Evolutionary conservation across 1,140 invertebrate species (phyloP), one percentile per base, ranked within the genome.

Genomic region (Fopius arisanus): DNA sequence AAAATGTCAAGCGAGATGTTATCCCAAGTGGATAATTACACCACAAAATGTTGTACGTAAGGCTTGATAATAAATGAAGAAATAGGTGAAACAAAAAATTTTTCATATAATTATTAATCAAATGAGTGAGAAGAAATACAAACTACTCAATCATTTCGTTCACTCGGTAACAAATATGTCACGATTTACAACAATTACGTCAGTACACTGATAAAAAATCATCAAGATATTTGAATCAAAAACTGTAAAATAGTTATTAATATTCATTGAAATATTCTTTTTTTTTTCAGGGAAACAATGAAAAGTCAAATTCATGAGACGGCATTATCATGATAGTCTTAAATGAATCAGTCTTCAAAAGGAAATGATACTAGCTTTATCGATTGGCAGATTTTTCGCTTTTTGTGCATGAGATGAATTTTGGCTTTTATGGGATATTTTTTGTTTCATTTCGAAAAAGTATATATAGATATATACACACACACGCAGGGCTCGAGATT

Each of bases 291-390:
- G 54, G 28, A 31, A 37, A 69, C 29, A 69, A 29, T 14, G 0
- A 14, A 31, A 29, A 31, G 41, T 59, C 21, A 31, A 59, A 21
- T 70, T 59, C 1, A 59, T 70, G 21, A 54, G 12, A 41, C 33
- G 33, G 23, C 14, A 40, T 43, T 43, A 40, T 43, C 14, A 23
- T 28, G 40, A 54, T 67, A 73, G 29, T 73, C 71, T 73, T 73
- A 73, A 73, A 73, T 67, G 65, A 73, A 73, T 73, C 65, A 73
- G 71, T 73, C 71, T 73, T 73, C 14, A 73, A 51, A 73, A 73
- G 9, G 48, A 73, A 65, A 63, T 41, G 33, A 62, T 41, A 28
- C 16, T 6, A 28, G 26, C 28, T 62, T 62, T 28, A 28, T 28
- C 28, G 10, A 62, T 62, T 62, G 28, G 12, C 23, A 62, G 21